Conservation (phyloP, 2,888 invertebrate species). For the Caenorhabditis zanzibari region DNA sequence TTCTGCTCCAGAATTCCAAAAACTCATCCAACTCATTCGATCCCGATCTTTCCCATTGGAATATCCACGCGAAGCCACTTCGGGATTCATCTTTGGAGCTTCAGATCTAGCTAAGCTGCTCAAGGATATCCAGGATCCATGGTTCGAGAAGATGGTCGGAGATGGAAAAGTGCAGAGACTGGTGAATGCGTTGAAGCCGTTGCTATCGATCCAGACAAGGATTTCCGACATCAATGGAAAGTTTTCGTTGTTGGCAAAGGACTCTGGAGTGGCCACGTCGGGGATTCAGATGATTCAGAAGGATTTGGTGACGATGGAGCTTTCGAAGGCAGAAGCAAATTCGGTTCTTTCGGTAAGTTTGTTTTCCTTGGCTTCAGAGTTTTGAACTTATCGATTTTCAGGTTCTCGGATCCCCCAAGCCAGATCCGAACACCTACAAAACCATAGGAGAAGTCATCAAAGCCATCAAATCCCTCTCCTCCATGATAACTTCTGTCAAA, state of each 20-base stretch:
- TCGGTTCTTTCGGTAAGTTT: too few relatives aligned
- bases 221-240: not conserved
- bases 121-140: constrained; percentile 4
- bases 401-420: not conserved
- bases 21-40: too few relatives aligned
- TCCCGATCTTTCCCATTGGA: not conserved
- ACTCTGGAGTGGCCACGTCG: not conserved
- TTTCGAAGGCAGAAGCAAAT: not conserved
- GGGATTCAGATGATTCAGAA: not conserved
- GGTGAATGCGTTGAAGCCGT: constrained; percentile 5
- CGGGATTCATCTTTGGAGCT: not conserved
- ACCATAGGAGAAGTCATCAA: not conserved
- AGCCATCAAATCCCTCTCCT: not conserved
- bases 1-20: too few relatives aligned
- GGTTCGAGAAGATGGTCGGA: not conserved
- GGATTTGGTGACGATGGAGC: not conserved
- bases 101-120: not conserved
- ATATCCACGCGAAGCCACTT: not conserved
- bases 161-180: not conserved
- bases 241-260: not conserved
- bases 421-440: not conserved
- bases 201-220: not conserved
- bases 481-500: not conserved
- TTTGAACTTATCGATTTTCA: not conserved
- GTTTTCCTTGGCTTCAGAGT: too few relatives aligned